Evolutionary conservation across 2,888 invertebrate genomes (phyloP), one percentile per base, ranked within the genome.

Genomic region (Periphyllus acericola): DNA sequence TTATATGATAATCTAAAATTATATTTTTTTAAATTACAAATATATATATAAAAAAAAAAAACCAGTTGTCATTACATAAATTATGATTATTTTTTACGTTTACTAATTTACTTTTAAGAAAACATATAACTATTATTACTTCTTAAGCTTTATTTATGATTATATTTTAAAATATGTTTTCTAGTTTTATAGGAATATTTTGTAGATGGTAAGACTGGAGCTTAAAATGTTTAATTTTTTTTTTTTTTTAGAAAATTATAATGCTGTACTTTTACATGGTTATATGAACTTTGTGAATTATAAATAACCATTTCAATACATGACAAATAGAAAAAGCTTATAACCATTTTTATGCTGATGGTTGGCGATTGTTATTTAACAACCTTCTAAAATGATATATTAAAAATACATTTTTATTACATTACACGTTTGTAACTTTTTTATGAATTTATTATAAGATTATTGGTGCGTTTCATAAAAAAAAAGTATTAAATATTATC

Each of bases 161-260:
- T 21, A 19, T 60, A 76, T 76, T 46, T 71, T 68, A 46, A 60
- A 83, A 40, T 25, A 25, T 85, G 72, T 85, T 85, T 85, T 85
- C 60, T 85, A 78, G 84, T 85, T 85, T 17, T 85, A 76, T 78
- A 60, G 19, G 32, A 66, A 74, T n/a, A n/a, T n/a, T 66, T 74
- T 66, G 72, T 81, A 86, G 86, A 55, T 32, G 60, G 81, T 87
- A 81, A 87, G 87, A 87, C 87, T 87, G 87, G 87, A 81, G 40
- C 32, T 60, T 55, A 36, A 72, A 52, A 14, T 46, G 0, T 84
- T 72, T 29, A 55, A 8, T 52, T 60, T 32, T 32, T 52, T 79
- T 87, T 86, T 55, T 60, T 79, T 72, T 68, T 34, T 68, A 76
- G 66, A 32, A 66, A 55, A 71, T 21, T 80, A 81, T 40, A 60